phyloP scores from a whole-genome alignment of 2,888 invertebrate species.

The Pantelozetes paolii region DNA sequence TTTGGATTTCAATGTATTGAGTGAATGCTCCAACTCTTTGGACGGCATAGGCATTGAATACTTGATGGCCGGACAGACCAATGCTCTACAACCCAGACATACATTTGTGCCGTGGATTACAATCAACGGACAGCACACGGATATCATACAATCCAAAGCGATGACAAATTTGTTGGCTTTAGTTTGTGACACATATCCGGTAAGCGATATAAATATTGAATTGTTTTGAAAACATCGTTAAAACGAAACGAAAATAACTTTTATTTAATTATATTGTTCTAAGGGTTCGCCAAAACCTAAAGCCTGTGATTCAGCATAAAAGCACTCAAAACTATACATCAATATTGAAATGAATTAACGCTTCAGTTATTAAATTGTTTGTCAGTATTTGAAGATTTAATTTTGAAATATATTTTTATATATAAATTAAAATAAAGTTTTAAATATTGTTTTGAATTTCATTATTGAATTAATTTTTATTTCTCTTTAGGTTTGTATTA shows the following conservation, averaged over 20 bases:
- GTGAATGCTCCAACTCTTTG: conserved; percentile 18
- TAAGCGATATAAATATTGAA: not conserved
- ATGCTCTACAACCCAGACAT: not conserved
- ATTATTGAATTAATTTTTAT: too few species aligned
- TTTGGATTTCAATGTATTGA: not conserved
- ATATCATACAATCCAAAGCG: not conserved
- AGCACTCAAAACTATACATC: not conserved
- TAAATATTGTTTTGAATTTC: too few species aligned
- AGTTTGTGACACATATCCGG: conserved; percentile 10
- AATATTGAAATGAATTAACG: not conserved
- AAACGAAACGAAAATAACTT: too few species aligned
- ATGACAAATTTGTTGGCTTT: not conserved
- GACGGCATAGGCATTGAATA: conserved; percentile 11
- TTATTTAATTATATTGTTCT: not conserved
- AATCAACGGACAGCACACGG: not conserved
- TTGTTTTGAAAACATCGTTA: too few species aligned
- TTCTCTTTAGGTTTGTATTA: too few species aligned
- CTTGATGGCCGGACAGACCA: conserved; percentile 18
- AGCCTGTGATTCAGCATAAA: not conserved
- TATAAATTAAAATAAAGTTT: too few species aligned
- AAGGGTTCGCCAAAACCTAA: not conserved
- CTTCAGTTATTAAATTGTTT: too few species aligned
- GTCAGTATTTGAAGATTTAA: too few species aligned
- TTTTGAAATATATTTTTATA: too few species aligned
- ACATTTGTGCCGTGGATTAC: conserved; percentile 16